Percentiles rank a stretch among this genome's conserved stretches.
Evolutionary conservation across 2,797 vertebrate species (phyloP).

Genomic region (Phoebastria nigripes): DNA sequence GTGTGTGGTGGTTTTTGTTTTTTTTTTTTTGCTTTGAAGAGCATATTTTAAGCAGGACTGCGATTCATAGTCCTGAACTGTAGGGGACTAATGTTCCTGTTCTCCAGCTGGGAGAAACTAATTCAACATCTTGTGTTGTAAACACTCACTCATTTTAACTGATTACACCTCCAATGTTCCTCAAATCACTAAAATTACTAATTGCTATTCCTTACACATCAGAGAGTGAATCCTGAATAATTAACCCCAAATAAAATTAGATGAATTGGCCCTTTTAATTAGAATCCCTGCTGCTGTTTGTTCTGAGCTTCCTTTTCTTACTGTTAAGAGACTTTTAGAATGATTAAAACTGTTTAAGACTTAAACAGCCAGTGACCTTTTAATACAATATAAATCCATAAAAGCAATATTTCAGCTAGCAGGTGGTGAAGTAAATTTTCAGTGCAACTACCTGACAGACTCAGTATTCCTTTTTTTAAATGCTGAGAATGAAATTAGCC

Average conservation of each 20-base stretch:
- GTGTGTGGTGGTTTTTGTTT: neutral
- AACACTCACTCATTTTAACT: slow-evolving; percentile 87
- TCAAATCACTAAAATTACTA: slow-evolving; percentile 92
- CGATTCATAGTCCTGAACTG: slow-evolving; percentile 68
- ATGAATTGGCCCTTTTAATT: slow-evolving; percentile 91
- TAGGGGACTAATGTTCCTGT: slow-evolving; percentile 74
- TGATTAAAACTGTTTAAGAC: slow-evolving; percentile 82
- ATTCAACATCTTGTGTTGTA: slow-evolving; percentile 83
- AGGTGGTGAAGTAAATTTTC: slow-evolving; percentile 76
- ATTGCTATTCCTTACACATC: slow-evolving; percentile 93
- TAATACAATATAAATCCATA: slow-evolving; percentile 80
- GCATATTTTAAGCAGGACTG: slow-evolving; percentile 64
- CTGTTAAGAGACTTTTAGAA: slow-evolving; percentile 79
- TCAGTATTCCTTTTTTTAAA: slow-evolving; percentile 55
- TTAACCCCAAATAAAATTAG: slow-evolving; percentile 92
- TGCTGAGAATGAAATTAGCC: slow-evolving; percentile 43
- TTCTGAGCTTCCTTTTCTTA: slow-evolving; percentile 79
- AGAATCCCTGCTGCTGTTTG: slow-evolving; percentile 89
- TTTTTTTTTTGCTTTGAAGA: slow-evolving; percentile 47
- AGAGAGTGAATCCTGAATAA: slow-evolving; percentile 91
- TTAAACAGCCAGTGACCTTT: slow-evolving; percentile 83
- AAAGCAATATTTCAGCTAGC: slow-evolving; percentile 79
- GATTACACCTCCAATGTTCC: slow-evolving; percentile 88
- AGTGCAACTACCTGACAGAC: slow-evolving; percentile 72
- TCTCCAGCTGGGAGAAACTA: slow-evolving; percentile 77